Conservation (phyloP, 2,797 vertebrate genomes). For the Poecilia velifera region DNA sequence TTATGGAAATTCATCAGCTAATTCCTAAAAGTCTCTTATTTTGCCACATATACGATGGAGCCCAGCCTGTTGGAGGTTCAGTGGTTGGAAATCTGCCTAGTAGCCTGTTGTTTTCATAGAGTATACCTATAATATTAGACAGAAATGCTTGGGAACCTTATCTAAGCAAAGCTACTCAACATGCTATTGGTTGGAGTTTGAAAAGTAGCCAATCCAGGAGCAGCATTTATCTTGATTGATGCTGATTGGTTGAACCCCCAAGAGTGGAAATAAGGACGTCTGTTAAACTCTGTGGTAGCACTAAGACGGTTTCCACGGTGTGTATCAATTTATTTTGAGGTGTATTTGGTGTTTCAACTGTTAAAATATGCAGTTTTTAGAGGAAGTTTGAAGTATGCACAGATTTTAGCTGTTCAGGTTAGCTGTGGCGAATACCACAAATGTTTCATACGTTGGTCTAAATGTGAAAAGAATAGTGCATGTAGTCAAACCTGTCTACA, state of each 20-base stretch:
- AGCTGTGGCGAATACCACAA: neutral
- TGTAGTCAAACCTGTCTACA: neutral
- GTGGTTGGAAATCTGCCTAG: no score
- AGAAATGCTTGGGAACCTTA: neutral
- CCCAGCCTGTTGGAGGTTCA: neutral
- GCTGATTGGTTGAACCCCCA: neutral
- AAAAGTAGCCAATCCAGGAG: neutral
- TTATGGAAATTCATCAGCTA: neutral
- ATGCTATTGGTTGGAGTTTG: neutral
- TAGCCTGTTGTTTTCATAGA: neutral
- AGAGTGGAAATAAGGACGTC: neutral
- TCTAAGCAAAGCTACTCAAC: neutral
- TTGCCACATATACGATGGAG: neutral
- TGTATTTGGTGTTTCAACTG: neutral
- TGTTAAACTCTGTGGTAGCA: neutral
- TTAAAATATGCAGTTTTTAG: neutral
- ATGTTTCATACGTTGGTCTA: neutral
- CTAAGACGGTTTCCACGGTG: neutral
- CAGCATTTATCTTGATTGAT: no score
- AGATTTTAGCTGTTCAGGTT: no score
- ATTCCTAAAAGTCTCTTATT: neutral
- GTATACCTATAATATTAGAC: neutral
- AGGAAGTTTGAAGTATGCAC: neutral
- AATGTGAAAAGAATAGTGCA: neutral
- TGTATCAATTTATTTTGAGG: neutral